Evolutionary conservation across 2,113 vertebrate species (phyloP).

Genomic region (Sardina pilchardus): DNA sequence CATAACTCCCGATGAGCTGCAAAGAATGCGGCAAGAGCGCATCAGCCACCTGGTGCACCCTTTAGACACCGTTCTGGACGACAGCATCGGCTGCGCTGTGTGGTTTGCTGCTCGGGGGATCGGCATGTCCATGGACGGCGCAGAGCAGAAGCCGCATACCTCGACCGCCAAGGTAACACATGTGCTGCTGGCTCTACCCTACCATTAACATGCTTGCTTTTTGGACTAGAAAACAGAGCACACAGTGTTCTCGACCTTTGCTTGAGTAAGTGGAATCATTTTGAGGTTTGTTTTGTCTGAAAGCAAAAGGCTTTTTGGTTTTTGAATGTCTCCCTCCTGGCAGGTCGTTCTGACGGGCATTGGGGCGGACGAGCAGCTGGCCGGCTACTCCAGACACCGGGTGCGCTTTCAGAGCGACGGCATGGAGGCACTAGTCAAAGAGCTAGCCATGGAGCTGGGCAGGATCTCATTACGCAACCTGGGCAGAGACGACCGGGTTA

Average conservation of each 20-base stretch:
- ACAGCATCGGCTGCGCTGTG: slow-evolving; percentile 94
- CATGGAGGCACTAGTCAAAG: slow-evolving; percentile 78
- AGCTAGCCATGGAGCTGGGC: slow-evolving; percentile 85
- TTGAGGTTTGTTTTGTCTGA: slow-evolving; percentile 9
- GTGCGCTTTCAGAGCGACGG: slow-evolving; percentile 76
- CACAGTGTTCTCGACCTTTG: not conserved
- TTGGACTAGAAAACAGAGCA: not conserved
- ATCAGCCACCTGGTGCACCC: slow-evolving; percentile 84
- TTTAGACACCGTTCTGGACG: slow-evolving; percentile 88
- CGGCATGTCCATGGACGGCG: slow-evolving; percentile 67
- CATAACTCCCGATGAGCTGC: slow-evolving; percentile 81
- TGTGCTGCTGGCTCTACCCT: not conserved
- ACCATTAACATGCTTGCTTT: not conserved
- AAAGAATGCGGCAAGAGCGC: slow-evolving; percentile 68
- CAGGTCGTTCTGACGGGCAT: slow-evolving; percentile 91
- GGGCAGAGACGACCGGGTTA: slow-evolving; percentile 90
- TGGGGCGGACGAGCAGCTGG: slow-evolving; percentile 95
- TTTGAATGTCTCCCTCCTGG: not conserved
- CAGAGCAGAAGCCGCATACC: slow-evolving; percentile 64
- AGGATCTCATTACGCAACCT: slow-evolving; percentile 92
- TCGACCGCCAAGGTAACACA: slow-evolving; percentile 83
- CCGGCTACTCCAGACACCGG: slow-evolving; percentile 90
- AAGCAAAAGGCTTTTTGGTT: not conserved
- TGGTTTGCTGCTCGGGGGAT: slow-evolving; percentile 93
- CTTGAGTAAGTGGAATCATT: not conserved